Base-by-base conservation (phyloP, 2,888 invertebrate species). In the Danaus chrysippus region DNA sequence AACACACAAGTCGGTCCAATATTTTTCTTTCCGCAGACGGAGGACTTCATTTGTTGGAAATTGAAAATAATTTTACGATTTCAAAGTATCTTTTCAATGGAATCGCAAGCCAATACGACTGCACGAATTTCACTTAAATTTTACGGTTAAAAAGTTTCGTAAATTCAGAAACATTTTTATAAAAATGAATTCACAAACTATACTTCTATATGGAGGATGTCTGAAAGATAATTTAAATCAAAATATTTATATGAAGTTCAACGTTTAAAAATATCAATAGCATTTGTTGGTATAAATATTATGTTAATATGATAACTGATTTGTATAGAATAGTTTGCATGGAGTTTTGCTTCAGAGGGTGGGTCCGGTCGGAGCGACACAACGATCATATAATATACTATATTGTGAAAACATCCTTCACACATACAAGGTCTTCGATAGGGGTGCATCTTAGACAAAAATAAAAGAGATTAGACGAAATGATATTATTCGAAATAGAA, bases 61-160 rank as follows among this genome's bases (percentile, higher is more conserved):
- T 62, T 59, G 66, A 53, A 66, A 66, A 66, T 66, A 64, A 66
- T 66, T 66, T 58, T 46, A 59, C 66, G 60, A 62, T 64, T 59
- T 42, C 62, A 52, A 44, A 64, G 59, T 66, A 66, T 58, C 56
- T 56, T 43, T 42, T 34, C 58, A 44, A 57, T 43, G 42, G 58
- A 49, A 66, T 66, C 64, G 64, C 62, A 60, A 64, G 61, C 46
- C 64, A 58, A 63, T 61, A 54, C 58, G 54, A 42, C 49, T 15
- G 56, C 46, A 23, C 54, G 54, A 64, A 61, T 62, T 41, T 64
- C 57, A 66, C 59, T 61, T 63, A 56, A 19, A 61, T 66, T 62
- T 49, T 49, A 49, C 49, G 49, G 49, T 49, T 49, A 49, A 15
- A 17, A 17, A 49, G 15, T 49, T 49, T 46, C 11, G 15, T 49